A percentile compares a stretch with the other conserved stretches of the same genome.
These are phyloP conservation scores for Hippocampus guttulatus DNA, from an alignment of 2,113 vertebrate species.

Conservation along the genomic window DNA sequence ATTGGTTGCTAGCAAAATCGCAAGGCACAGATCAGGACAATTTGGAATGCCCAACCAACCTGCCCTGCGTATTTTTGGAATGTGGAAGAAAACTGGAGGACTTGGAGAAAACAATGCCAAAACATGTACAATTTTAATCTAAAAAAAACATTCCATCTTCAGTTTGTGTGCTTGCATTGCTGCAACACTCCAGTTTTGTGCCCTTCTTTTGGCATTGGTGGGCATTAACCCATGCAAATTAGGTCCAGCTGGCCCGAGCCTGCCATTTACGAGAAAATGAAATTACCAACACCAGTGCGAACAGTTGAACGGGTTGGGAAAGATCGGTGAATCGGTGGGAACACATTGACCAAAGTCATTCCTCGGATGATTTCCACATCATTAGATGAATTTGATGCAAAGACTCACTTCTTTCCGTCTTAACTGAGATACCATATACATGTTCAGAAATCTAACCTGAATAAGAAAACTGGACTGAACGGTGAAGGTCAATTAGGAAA, in stretches of 20 bases:
- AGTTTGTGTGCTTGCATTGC: background rate
- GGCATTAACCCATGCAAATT: background rate
- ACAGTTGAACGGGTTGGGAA: background rate
- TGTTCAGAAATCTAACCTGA: slow-evolving; percentile 5
- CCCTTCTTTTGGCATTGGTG: background rate
- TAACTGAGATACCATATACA: background rate
- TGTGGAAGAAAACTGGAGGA: too few relatives aligned
- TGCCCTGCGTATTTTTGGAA: too few relatives aligned
- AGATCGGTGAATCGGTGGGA: background rate
- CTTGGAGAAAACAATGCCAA: background rate
- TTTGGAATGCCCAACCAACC: too few relatives aligned
- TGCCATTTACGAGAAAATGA: background rate
- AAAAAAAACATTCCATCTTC: background rate
- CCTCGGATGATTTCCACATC: too few relatives aligned
- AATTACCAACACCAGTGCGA: background rate
- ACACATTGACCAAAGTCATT: background rate
- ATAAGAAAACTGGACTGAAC: slow-evolving; percentile 17
- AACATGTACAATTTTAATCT: background rate
- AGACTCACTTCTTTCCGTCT: too few relatives aligned
- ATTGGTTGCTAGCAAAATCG: too few relatives aligned
- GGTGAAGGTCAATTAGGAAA: slow-evolving; percentile 14
- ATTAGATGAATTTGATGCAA: too few relatives aligned
- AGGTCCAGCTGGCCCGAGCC: background rate
- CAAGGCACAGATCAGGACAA: too few relatives aligned
- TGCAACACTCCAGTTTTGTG: background rate